A percentile compares a stretch with the other conserved stretches of the same genome.
Conservation (phyloP, 2,888 invertebrate species). For the Drosophila pseudotalamancana region DNA sequence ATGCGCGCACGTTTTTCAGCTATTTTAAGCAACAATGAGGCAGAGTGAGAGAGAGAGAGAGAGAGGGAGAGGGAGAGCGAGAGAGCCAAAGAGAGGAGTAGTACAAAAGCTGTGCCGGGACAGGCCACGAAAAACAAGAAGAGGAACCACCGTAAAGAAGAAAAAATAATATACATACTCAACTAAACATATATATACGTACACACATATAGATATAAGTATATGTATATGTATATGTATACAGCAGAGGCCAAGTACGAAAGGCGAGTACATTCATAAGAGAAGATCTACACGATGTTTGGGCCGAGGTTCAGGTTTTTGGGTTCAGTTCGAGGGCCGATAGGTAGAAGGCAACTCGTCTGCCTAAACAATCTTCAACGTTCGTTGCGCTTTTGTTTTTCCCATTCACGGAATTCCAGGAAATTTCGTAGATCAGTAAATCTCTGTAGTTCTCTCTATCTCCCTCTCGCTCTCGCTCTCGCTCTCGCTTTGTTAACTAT, state of each 20-base stretch:
- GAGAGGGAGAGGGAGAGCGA: conserved; percentile 8
- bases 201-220: not conserved
- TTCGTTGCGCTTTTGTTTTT: conserved; percentile 76
- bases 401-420: conserved; percentile 77
- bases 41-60: conserved; percentile 7
- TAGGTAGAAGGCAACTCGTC: conserved; percentile 57
- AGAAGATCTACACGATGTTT: conserved; percentile 23
- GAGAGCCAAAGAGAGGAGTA: conserved; percentile 2
- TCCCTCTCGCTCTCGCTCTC: not conserved
- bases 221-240: conserved; percentile 10
- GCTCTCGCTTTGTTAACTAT: conserved; percentile 50
- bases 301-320: conserved; percentile 48
- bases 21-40: conserved; percentile 75
- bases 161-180: too few relatives aligned
- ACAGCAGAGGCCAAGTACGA: conserved; percentile 59
- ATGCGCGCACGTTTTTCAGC: conserved; percentile 72
- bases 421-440: conserved; percentile 79
- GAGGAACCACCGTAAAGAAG: conserved; percentile 49
- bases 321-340: conserved; percentile 42
- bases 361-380: conserved; percentile 41
- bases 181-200: not conserved
- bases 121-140: conserved; percentile 48
- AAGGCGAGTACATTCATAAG: conserved; percentile 68
- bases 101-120: conserved; percentile 64
- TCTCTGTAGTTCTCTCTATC: conserved; percentile 38